Conservation (phyloP, 2,797 vertebrate genomes). For the Staurois parvus region DNA sequence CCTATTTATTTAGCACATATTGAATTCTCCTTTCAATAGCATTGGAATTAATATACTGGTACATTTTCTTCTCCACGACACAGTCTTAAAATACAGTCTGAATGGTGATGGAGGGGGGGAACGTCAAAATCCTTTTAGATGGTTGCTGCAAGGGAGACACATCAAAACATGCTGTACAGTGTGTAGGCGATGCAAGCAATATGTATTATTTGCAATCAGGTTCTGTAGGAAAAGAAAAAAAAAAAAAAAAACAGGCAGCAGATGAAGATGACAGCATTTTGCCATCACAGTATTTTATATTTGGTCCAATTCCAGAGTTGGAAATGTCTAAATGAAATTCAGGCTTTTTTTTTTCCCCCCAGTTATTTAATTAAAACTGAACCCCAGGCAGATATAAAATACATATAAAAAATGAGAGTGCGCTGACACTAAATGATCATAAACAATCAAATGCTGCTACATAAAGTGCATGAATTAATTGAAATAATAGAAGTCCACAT, state of each 20-base stretch:
- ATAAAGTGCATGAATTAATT: no score
- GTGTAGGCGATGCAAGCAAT: conserved; percentile 38
- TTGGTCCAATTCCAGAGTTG: conserved; percentile 1
- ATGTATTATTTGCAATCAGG: conserved; percentile 38
- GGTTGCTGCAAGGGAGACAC: not conserved
- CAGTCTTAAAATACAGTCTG: conserved; percentile 12
- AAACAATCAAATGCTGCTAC: no score
- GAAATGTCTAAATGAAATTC: conserved; percentile 10
- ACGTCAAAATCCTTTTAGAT: not conserved
- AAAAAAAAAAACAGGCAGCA: conserved; percentile 22
- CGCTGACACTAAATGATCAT: no score
- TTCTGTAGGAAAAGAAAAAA: not conserved
- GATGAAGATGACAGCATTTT: conserved; percentile 19
- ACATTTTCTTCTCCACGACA: not conserved
- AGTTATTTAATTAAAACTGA: no score
- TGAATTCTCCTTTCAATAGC: not conserved
- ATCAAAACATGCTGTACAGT: conserved; percentile 33
- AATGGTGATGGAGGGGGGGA: not conserved
- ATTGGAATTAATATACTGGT: not conserved
- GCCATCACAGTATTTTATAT: conserved; percentile 23
- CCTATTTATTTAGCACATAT: no score
- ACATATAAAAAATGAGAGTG: no score
- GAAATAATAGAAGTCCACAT: no score
- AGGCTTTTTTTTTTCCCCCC: not conserved
- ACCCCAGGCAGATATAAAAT: no score